Base-by-base conservation (phyloP, 2,113 vertebrate species). In the Otus sunia region DNA sequence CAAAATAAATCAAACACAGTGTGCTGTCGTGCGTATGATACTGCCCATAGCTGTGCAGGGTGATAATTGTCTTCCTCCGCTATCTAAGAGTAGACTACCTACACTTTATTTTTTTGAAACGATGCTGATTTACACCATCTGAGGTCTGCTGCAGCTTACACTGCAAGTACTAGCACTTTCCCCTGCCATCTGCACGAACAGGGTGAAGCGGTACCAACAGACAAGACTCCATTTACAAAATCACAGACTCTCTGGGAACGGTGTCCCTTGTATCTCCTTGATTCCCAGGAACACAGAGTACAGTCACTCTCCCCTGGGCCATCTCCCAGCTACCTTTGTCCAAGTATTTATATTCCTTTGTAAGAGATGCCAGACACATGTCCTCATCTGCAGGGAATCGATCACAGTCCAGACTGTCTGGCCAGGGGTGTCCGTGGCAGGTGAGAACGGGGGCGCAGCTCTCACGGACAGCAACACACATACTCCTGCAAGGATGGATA, bases 401-500 rank as follows among this genome's bases (percentile, higher is more conserved):
- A 4, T 98, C 82, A 10, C 99, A 99, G 95, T 98, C 88, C 62
- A 99, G 97, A 12, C 85, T 98, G 75, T 98, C 97, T 2, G 99
- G 98, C 99, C 99, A 99, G 4, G 90, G 30, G 10, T 98, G 98
- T 8, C 98, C 99, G 2, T 98, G 99, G 93, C 99, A 99, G 75
- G 97, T 94, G 8, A 99, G 97, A 36, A 98, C 97, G 0, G 98
- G 98, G 43, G 98, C 98, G 5, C 99, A 99, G 94, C 98, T 99
- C 76, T 98, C 98, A 68, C 97, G 98, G 45, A 99, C 99, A 2
- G 98, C 98, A 73, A 90, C 75, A 66, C 99, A 99, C 96, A 99
- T 97, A 19, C 98, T 99, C 37, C 98, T 98, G 20, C 99, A 99
- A 3, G 99, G 99, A 90, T 98, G 99, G 93, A 99, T 99, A 58